Evolutionary conservation across 2,888 invertebrate species (phyloP).

Genomic region (Malachius bipustulatus): DNA sequence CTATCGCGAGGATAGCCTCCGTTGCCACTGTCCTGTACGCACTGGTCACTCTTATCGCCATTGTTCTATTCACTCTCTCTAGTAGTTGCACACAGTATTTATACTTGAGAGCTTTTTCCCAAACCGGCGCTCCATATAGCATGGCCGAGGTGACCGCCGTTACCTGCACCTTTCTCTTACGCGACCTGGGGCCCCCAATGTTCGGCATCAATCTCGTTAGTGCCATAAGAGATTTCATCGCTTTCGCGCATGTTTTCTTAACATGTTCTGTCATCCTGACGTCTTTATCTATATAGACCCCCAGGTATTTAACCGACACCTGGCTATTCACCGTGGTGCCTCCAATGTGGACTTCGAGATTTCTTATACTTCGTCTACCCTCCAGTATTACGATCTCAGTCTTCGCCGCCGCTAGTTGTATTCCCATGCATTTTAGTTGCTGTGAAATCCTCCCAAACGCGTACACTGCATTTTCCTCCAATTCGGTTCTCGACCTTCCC

Average conservation of each 20-base stretch:
- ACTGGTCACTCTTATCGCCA: background rate
- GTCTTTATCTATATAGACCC: conserved; percentile 8
- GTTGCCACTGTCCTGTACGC: conserved; percentile 6
- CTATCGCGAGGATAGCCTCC: too few species aligned
- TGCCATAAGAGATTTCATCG: conserved; percentile 1
- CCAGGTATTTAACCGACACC: conserved; percentile 9
- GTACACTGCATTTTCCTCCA: background rate
- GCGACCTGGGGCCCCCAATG: too few species aligned
- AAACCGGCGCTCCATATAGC: conserved; percentile 6
- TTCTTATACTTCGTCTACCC: conserved; percentile 1
- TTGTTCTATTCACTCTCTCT: conserved; percentile 5
- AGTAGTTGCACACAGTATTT: background rate
- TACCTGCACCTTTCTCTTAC: background rate
- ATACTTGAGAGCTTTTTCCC: conserved; percentile 6
- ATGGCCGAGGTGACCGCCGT: background rate
- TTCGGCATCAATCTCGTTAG: too few species aligned
- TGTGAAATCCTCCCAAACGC: background rate
- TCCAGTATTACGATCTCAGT: too few species aligned
- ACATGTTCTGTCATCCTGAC: conserved; percentile 5
- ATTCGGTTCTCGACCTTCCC: background rate
- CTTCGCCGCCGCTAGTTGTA: too few species aligned
- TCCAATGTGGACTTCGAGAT: background rate
- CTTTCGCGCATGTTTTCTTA: conserved; percentile 4
- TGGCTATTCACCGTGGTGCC: background rate
- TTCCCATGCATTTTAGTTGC: background rate